Base-by-base conservation (phyloP, 2,113 vertebrate genomes). In the Colinus virginianus region DNA sequence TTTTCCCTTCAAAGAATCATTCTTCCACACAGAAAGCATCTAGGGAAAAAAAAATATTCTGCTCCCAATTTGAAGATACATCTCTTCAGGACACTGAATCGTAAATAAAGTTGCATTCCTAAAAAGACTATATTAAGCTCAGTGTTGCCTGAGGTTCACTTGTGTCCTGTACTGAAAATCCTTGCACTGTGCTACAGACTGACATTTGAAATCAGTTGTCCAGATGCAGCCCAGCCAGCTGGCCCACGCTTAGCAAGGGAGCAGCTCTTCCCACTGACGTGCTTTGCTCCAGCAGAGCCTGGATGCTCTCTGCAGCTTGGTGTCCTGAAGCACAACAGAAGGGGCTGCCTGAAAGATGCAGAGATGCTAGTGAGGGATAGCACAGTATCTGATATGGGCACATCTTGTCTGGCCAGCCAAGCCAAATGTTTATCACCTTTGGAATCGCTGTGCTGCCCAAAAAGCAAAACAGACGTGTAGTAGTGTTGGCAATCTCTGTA, bases 351-450 rank as follows among this genome's bases (percentile, higher is more conserved):
- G 59, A 82, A 91, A 96, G 78, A 7, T 45, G 36, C 38, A 42
- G 91, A 78, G 69, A 88, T 64, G 86, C 38, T 58, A 77, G 42
- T 2, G 6, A 87, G 67, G 1, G 9, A 43, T 6, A 8, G 45
- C 30, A 13, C 30, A 15, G 71, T 45, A 49, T 80, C 72, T 40
- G 71, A 90, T 86, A 59, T 2, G 3, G 87, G 63, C 78, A 63
- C 82, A 83, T 80, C 88, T 90, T 67, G 23, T 56, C 78, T 75
- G 79, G 71, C 38, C 19, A 46, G 84, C 61, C 64, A 83, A 87
- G 68, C 66, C 89, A 94, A 96, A 88, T 92, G 68, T 63, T 87
- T 94, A 74, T 92, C 90, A 92, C 91, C 89, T 94, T 94, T 80
- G 84, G 61, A 86, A 88, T 83, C 56, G 56, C 78, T 26, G 7